Percentiles rank a stretch among this genome's conserved stretches.
Evolutionary conservation across 2,797 vertebrate genomes (phyloP).

Genomic region (Allobates femoralis): DNA sequence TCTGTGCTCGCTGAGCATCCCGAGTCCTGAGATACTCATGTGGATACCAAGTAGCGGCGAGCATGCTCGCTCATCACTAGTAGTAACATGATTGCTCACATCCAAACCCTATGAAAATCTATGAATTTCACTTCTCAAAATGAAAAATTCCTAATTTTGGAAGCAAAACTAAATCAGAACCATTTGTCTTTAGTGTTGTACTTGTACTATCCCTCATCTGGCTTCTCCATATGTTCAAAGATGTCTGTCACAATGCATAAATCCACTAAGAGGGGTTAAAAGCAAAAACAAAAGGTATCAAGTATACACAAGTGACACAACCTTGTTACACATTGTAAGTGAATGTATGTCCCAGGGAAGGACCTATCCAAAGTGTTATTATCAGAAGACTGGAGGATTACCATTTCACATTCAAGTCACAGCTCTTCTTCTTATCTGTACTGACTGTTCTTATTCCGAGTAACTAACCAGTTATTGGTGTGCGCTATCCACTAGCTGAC

Average conservation of each 20-base stretch:
- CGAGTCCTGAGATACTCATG: too few relatives aligned
- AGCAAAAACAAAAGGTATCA: not conserved
- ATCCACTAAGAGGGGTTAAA: not conserved
- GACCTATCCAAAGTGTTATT: conserved; percentile 16
- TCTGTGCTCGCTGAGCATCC: too few relatives aligned
- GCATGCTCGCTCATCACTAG: too few relatives aligned
- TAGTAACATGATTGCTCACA: not conserved
- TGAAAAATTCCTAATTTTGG: not conserved
- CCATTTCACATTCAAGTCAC: conserved; percentile 19
- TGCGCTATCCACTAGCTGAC: conserved; percentile 6
- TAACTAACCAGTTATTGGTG: not conserved
- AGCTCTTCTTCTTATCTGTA: not conserved
- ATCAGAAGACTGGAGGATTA: not conserved
- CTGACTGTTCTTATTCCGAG: not conserved
- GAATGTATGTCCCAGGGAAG: conserved; percentile 15
- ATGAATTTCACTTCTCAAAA: not conserved
- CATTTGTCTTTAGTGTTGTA: too few relatives aligned
- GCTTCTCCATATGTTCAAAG: not conserved
- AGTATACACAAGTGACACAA: conserved; percentile 16
- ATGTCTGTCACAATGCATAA: not conserved
- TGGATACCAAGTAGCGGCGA: too few relatives aligned
- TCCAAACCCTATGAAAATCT: not conserved
- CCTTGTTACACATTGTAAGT: not conserved
- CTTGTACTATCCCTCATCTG: not conserved
- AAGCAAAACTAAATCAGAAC: not conserved